phyloP scores from a whole-genome alignment of 2,797 vertebrate species.

The Smutsia gigantea region DNA sequence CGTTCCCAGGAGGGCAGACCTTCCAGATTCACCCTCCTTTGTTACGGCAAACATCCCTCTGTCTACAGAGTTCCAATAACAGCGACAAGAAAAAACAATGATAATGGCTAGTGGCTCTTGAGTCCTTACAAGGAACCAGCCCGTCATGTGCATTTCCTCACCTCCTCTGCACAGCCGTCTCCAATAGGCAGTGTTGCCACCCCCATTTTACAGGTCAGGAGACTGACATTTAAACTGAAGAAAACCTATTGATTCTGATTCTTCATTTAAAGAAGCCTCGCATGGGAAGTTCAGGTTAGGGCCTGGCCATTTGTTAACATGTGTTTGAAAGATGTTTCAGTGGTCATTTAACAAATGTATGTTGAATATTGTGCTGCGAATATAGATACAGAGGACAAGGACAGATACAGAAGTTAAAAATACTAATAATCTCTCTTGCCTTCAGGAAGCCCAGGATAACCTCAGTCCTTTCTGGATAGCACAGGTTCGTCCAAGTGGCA shows the following conservation, averaged over 20 bases:
- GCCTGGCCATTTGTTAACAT: neutral
- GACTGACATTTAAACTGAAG: neutral
- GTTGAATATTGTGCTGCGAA: neutral
- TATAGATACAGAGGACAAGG: no score
- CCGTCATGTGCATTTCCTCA: rapidly evolving
- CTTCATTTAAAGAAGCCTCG: neutral
- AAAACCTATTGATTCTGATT: neutral
- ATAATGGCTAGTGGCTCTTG: neutral
- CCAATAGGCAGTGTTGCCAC: no score
- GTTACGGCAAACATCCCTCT: neutral
- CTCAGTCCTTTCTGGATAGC: neutral
- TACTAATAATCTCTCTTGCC: no score
- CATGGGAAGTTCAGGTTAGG: neutral
- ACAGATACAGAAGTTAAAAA: neutral
- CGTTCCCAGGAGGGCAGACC: neutral
- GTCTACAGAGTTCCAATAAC: neutral
- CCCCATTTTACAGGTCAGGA: neutral
- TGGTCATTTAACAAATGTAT: neutral
- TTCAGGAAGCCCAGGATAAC: neutral
- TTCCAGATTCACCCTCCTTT: neutral
- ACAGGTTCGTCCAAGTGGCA: neutral
- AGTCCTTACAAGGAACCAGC: neutral
- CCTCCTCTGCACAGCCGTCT: rapidly evolving
- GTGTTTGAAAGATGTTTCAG: neutral
- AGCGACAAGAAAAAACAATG: neutral